Evolutionary conservation across 2,797 vertebrate genomes (phyloP).

Genomic region (Rhinichthys osculus): DNA sequence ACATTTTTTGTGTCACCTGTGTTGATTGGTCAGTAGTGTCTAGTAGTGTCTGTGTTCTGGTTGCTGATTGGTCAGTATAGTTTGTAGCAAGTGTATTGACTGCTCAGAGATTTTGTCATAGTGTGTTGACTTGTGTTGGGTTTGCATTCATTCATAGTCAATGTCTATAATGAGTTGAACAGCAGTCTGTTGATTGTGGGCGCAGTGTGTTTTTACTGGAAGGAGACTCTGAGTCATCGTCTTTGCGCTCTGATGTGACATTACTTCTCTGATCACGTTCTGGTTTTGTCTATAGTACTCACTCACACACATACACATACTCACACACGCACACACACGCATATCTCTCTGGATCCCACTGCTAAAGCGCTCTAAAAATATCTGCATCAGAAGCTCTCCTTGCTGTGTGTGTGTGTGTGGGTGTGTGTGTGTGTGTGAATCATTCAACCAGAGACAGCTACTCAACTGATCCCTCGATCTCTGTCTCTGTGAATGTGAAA

Average conservation of each 20-base stretch:
- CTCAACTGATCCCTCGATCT: slow-evolving; percentile 48
- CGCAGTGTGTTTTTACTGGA: slow-evolving; percentile 29
- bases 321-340: background rate
- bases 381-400: slow-evolving; percentile 53
- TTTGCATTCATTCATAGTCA: background rate
- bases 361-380: slow-evolving; percentile 67
- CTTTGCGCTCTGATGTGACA: slow-evolving; percentile 55
- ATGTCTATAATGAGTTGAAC: background rate
- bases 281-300: slow-evolving; percentile 64
- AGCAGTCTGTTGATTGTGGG: background rate
- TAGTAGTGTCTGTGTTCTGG: background rate
- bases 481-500: slow-evolving; percentile 24
- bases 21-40: background rate
- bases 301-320: slow-evolving; percentile 47
- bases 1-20: background rate
- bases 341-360: slow-evolving; percentile 54
- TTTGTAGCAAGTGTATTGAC: background rate
- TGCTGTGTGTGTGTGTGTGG: background rate
- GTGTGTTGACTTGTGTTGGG: background rate
- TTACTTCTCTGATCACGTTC: slow-evolving; percentile 60
- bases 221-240: slow-evolving; percentile 50
- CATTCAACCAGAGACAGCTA: slow-evolving; percentile 54
- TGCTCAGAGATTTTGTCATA: background rate
- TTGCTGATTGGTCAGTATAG: background rate
- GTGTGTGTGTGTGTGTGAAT: slow-evolving; percentile 21